Percentiles rank a stretch among this genome's conserved stretches.
Conservation (phyloP, 2,113 vertebrate species). For the Mus pahari region DNA sequence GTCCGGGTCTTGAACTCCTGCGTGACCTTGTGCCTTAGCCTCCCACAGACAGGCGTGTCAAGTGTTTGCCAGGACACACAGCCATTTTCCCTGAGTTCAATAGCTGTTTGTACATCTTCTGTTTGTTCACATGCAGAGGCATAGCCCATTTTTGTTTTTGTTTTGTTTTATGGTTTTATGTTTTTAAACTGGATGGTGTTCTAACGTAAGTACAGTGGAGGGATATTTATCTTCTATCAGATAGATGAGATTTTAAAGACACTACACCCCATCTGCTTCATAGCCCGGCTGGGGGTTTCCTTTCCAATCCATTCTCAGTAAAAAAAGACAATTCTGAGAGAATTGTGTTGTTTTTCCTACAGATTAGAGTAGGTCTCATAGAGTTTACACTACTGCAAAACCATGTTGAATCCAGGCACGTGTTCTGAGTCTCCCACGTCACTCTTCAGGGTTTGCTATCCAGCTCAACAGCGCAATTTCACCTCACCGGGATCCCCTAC, state of each 20-base stretch:
- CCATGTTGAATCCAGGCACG: not conserved
- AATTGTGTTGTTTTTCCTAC: accelerated
- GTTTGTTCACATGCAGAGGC: not conserved
- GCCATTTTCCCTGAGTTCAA: not conserved
- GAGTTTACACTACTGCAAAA: not conserved
- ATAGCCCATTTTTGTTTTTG: not conserved
- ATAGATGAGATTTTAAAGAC: not conserved
- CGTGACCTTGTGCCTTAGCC: not conserved
- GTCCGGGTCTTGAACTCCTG: not conserved
- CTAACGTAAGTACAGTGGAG: not conserved
- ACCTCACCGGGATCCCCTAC: not conserved
- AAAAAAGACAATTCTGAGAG: not conserved
- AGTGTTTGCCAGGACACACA: not conserved
- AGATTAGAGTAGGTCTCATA: not conserved
- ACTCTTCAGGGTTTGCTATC: accelerated
- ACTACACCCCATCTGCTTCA: not conserved
- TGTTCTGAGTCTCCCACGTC: not conserved
- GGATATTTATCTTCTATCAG: not conserved
- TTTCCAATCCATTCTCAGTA: not conserved
- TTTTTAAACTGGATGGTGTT: not conserved
- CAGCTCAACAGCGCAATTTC: accelerated
- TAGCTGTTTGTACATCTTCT: not conserved
- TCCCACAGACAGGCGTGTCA: not conserved
- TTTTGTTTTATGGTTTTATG: not conserved
- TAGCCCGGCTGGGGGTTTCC: not conserved